Evolutionary conservation across 2,888 invertebrate species (phyloP), one percentile per base, ranked within the genome.

Genomic region (Erpobdella octoculata): DNA sequence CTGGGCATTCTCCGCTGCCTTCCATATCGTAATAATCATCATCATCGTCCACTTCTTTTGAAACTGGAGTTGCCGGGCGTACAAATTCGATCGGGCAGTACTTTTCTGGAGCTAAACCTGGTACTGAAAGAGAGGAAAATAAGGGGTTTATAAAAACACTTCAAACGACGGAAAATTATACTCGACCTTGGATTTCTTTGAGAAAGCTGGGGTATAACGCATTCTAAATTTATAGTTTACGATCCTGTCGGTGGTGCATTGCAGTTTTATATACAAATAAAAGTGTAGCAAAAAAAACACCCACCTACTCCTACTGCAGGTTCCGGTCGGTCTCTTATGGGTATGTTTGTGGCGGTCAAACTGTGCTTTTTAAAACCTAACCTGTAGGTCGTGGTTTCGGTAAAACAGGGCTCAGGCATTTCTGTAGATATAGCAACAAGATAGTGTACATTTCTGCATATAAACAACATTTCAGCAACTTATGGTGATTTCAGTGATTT

Each of bases 351-450:
- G 5, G 21, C 53, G 21, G 28, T 53, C 21, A 25, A 28, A 28
- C 9, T 18, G 53, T 21, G 53, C 4, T 53, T 53, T n/a, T 53
- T 9, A 15, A 18, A 53, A 53, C 4, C 1, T 12, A 0, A 25
- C 8, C 53, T 53, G 21, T 6, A 25, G 8, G 53, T 53, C 8
- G 21, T 53, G 53, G 21, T 28, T 8, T 53, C 21, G 9, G 53
- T 25, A n/a, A 25, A 53, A 28, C 53, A 53, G 21, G 53, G 53
- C n/a, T 53, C 53, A 15, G 53, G 53, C 53, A 53, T 53, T 53
- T 53, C 53, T 53, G 4, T 18, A 8, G 28, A 53, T 15, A n/a
- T 1, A n/a, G 1, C 21, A n/a, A 6, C 6, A 53, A 3, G 21
- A n/a, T n/a, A 8, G 9, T 53, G 53, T 25, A n/a, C n/a, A n/a